Conservation (phyloP, 1,140 invertebrate genomes). For the Orussus abietinus region DNA sequence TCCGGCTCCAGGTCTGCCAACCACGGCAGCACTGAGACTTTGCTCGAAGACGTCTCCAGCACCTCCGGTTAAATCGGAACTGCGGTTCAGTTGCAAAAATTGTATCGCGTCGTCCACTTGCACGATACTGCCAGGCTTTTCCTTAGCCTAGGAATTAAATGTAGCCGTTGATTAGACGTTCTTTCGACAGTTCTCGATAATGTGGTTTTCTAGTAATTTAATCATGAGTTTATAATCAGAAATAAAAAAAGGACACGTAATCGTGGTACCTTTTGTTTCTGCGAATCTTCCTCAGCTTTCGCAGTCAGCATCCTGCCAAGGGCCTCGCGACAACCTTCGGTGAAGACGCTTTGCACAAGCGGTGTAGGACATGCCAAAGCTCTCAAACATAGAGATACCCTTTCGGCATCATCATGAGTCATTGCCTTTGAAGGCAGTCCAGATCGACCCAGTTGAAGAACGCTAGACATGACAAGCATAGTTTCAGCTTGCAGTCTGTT, state of each 20-base stretch:
- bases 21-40: slow-evolving; percentile 87
- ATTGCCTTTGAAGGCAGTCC: slow-evolving; percentile 71
- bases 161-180: background rate
- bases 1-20: slow-evolving; percentile 56
- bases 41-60: slow-evolving; percentile 92
- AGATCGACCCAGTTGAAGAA: slow-evolving; percentile 73
- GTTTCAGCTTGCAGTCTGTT: slow-evolving; percentile 76
- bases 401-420: slow-evolving; percentile 92
- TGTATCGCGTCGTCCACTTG: slow-evolving; percentile 85
- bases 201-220: slow-evolving; percentile 29
- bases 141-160: slow-evolving; percentile 56
- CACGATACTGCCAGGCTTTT: slow-evolving; percentile 67
- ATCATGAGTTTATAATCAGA: slow-evolving; percentile 6
- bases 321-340: slow-evolving; percentile 72
- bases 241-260: no score
- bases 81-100: slow-evolving; percentile 78
- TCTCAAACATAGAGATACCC: slow-evolving; percentile 78
- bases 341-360: slow-evolving; percentile 73
- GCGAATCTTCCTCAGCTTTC: slow-evolving; percentile 72
- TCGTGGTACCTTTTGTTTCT: slow-evolving; percentile 49
- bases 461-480: slow-evolving; percentile 84
- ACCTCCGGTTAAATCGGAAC: slow-evolving; percentile 69
- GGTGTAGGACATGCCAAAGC: slow-evolving; percentile 74
- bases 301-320: slow-evolving; percentile 82
- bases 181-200: slow-evolving; percentile 26